Conservation (phyloP, 2,113 vertebrate genomes). For the Polypterus bichir region DNA sequence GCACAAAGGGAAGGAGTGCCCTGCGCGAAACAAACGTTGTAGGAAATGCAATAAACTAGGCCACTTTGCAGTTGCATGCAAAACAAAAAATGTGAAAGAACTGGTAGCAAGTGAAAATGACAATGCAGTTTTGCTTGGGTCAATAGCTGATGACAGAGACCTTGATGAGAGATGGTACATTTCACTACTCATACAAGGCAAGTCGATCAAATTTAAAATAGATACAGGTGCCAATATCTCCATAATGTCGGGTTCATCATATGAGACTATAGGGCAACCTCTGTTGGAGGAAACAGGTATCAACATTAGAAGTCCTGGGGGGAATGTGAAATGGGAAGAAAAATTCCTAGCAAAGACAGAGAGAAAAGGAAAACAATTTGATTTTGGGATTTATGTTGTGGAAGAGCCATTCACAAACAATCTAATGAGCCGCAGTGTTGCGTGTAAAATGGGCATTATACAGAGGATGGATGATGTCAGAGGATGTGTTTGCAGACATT, state of each 20-base stretch:
- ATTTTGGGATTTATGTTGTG: constrained; percentile 2
- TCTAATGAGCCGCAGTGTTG: background rate
- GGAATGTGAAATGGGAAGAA: constrained; percentile 2
- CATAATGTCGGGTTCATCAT: constrained; percentile 4
- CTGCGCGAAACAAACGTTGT: background rate
- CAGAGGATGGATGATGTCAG: background rate
- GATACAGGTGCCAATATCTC: constrained; percentile 9
- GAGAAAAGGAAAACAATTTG: background rate
- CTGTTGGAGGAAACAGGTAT: background rate
- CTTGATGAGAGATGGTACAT: constrained; percentile 10
- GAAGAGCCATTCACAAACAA: constrained; percentile 2
- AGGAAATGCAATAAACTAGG: constrained; percentile 12
- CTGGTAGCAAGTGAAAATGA: background rate
- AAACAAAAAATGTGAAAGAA: constrained; percentile 14
- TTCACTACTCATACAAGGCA: background rate
- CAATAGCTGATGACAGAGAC: constrained; percentile 2
- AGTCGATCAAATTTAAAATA: constrained; percentile 4
- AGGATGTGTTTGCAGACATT: background rate
- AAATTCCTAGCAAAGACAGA: constrained; percentile 11
- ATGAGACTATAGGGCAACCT: constrained; percentile 3
- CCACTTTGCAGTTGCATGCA: constrained; percentile 9
- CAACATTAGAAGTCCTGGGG: constrained; percentile 11
- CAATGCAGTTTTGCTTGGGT: constrained; percentile 6
- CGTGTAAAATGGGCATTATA: background rate
- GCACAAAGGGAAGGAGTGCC: background rate